phyloP scores from a whole-genome alignment of 2,797 vertebrate species.

The Acomys russatus region DNA sequence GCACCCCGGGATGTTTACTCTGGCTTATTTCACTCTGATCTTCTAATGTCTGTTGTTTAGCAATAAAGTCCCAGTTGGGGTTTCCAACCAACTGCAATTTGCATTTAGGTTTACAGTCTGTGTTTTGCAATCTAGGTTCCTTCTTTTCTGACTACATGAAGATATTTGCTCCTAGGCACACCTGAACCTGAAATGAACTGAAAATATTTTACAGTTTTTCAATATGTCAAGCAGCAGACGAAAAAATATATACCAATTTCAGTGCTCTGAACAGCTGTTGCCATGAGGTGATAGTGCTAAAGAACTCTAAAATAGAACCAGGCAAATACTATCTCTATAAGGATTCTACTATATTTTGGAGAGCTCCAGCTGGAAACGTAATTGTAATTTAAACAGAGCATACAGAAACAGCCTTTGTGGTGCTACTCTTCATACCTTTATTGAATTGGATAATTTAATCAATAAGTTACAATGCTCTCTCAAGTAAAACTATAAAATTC shows the following conservation, averaged over 20 bases:
- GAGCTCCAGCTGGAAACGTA: slow-evolving; percentile 88
- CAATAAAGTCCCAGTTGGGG: slow-evolving; percentile 81
- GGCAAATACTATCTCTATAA: slow-evolving; percentile 84
- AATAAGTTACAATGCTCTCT: slow-evolving; percentile 66
- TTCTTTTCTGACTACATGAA: slow-evolving; percentile 80
- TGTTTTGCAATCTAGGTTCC: slow-evolving; percentile 78
- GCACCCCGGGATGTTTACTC: slow-evolving; percentile 83
- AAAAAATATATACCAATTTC: slow-evolving; percentile 84
- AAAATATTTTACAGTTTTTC: slow-evolving; percentile 83
- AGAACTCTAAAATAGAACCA: slow-evolving; percentile 86
- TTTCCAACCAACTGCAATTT: slow-evolving; percentile 84
- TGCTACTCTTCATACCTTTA: slow-evolving; percentile 72
- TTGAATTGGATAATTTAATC: slow-evolving; percentile 81
- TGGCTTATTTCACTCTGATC: slow-evolving; percentile 84
- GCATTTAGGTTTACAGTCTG: slow-evolving; percentile 77
- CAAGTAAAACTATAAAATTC: background rate
- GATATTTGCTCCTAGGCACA: slow-evolving; percentile 86
- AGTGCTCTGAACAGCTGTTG: slow-evolving; percentile 88
- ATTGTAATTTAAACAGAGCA: slow-evolving; percentile 87
- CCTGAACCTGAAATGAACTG: slow-evolving; percentile 89
- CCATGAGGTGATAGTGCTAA: slow-evolving; percentile 88
- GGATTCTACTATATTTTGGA: slow-evolving; percentile 83
- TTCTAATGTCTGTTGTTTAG: slow-evolving; percentile 78
- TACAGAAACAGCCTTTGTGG: slow-evolving; percentile 72
- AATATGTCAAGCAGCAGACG: slow-evolving; percentile 83